phyloP scores from a whole-genome alignment of 2,888 invertebrate genomes.

The Flabesymbios commensalis region DNA sequence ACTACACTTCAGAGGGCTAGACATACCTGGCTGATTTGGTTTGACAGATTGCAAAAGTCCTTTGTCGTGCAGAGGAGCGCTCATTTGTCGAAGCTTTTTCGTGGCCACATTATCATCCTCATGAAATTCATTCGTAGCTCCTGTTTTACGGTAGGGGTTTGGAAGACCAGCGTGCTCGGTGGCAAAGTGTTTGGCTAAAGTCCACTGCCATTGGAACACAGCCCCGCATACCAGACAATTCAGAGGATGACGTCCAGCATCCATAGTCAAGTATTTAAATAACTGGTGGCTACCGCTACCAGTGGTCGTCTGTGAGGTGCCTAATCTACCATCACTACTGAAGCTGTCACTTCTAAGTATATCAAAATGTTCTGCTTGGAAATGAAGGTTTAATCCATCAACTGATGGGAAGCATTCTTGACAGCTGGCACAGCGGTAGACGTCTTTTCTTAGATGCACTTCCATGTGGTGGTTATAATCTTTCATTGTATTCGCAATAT shows the following conservation, averaged over 20 bases:
- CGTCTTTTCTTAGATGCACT: slow-evolving; percentile 45
- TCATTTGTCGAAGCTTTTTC: not conserved
- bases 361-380: slow-evolving; percentile 46
- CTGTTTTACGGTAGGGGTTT: slow-evolving; percentile 52
- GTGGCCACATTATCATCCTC: too few relatives aligned
- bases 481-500: slow-evolving; percentile 44
- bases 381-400: slow-evolving; percentile 57
- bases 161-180: slow-evolving; percentile 51
- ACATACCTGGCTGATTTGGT: slow-evolving; percentile 32
- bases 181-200: slow-evolving; percentile 60
- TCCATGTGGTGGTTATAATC: slow-evolving; percentile 52
- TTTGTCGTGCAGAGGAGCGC: not conserved
- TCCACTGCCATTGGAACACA: slow-evolving; percentile 61
- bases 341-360: slow-evolving; percentile 12
- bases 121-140: too few relatives aligned
- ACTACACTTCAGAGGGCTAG: slow-evolving; percentile 52
- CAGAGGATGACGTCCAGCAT: not conserved
- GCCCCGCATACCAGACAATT: slow-evolving; percentile 41
- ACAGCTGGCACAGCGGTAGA: slow-evolving; percentile 56
- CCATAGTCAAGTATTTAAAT: slow-evolving; percentile 21
- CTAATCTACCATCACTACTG: too few relatives aligned
- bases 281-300: too few relatives aligned
- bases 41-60: not conserved
- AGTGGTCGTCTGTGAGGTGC: too few relatives aligned
- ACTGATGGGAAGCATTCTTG: slow-evolving; percentile 49